Base-by-base conservation (phyloP, 2,888 invertebrate species). In the Scaptomyza polygonia region DNA sequence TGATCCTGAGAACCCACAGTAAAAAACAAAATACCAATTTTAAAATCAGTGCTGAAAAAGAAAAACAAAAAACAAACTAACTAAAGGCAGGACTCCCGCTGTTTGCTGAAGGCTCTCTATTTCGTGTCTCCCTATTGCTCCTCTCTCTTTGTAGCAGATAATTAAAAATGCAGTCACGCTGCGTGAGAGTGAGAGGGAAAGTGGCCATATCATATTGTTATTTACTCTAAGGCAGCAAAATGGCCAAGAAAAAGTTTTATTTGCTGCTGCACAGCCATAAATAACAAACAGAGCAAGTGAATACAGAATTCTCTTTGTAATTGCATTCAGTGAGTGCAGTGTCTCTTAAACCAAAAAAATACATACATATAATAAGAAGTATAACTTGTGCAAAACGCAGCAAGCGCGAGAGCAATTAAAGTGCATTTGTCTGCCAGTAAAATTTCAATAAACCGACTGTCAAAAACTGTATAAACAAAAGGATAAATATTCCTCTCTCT, bases 141-240 rank as follows among this genome's bases (percentile, higher is more conserved):
- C 14, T 36, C 27, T 8, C 3, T 36, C 14, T 36, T 1, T 8
- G 0, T 25, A 30, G 56, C 56, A 67, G 34, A 63, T 71, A 76
- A 76, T 76, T 74, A 63, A 63, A 62, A 71, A 71, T 56, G 71
- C 71, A 63, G 59, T 74, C 76, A 70, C 59, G 73, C 67, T 74
- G 74, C 53, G 58, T 18, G 39, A 4, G 48, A n/a, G n/a, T 34
- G n/a, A 21, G 25, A 16, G 42, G 12, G 25, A 25, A 25, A 25
- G 7, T 49, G n/a, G 48, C 44, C 57, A 51, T 32, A 63, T 76
- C 48, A 59, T 76, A 56, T 65, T 63, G 58, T 65, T 69, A 59
- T 74, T 69, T 74, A 54, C 54, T 59, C 53, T 29, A 29, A 34
- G 27, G 56, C 49, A 45, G 57, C 45, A 27, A 58, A 51, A 53